Evolutionary conservation across 2,888 invertebrate species (phyloP), one percentile per base, ranked within the genome.

Genomic region (Branchellion lobata): DNA sequence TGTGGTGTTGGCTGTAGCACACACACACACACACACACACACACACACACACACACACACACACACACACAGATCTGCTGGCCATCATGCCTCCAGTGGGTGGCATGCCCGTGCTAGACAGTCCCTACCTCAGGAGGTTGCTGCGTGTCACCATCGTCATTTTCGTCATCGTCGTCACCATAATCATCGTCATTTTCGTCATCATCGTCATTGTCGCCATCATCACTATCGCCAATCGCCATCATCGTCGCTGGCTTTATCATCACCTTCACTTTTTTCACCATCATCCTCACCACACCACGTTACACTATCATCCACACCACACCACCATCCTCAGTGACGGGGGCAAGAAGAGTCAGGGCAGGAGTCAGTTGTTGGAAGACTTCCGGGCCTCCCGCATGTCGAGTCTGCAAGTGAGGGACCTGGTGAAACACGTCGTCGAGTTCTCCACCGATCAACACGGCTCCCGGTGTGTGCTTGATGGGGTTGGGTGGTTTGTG

Each of bases 371-470:
- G 72, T 90, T 98, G 79, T 90, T 99, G 77, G 98, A 98, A 88
- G 98, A 98, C 89, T 99, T 97, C 90, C 85, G 90, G 36, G 88
- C 88, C 84, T 89, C 88, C 82, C 85, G 89, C 24, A 86, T 87
- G 71, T 90, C 90, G 24, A 89, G 89, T 84, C 86, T 91, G 53
- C 89, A 89, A 87, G 90, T 99, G 84, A 92, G 95, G 84, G 98
- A 99, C 89, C 91, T 99, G 85, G 93, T 93, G 84, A 94, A 95
- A 89, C 97, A 99, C 89, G 97, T 99, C 87, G 96, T 98, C 33
- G 99, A 99, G 89, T 99, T 99, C 89, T 96, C 96, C 82, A 95
- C 96, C 89, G 99, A 99, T 89, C 99, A 99, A 88, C 99, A 99
- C 87, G 99, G 99, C 75, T 98, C 97, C 73, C 85, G 90, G 88